Evolutionary conservation across 2,888 invertebrate species (phyloP), one percentile per base, ranked within the genome.

Genomic region (Eupeodes latifasciatus): DNA sequence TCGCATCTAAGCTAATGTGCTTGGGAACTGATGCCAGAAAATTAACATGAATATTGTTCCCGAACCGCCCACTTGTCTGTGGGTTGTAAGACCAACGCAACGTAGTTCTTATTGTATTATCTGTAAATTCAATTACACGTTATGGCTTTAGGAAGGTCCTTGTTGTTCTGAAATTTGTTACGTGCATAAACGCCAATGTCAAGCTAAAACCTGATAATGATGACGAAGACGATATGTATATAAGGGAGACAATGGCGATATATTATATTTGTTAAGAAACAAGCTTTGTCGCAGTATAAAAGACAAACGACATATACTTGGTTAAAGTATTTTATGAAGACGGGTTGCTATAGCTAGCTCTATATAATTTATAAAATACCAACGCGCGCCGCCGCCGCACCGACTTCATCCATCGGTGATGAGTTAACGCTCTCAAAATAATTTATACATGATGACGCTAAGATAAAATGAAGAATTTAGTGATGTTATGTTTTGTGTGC

Each of bases 41-140:
- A 74, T 84, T 79, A 72, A 80, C 80, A 84, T 67, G 47, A 62
- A 14, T 62, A 47, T 44, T 67, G 61, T 55, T 34, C 44, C 34
- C 55, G 44, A 40, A 19, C 47, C 74, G 40, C 19, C 66, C 47
- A 51, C 40, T 61, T 66, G 44, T 59, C 34, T 40, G 40, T 40
- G 40, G 2, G 40, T 40, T 40, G 40, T 40, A 40, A 7, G 40
- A 40, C 40, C 40, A 9, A 40, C 40, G 9, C 40, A 40, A 36
- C 36, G 2, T 47, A 47, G n/a, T 59, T 51, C 67, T 55, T 78
- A 57, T 72, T 66, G 78, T 71, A 55, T 71, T 84, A 75, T 76
- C 75, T 77, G 81, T 76, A 85, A 85, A 85, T 85, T 85, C 85
- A 85, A 85, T 85, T 81, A 85, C 77, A 72, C 77, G 81, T 85